Evolutionary conservation across 2,888 invertebrate species (phyloP), one percentile per base, ranked within the genome.

Genomic region (Drosophila helvetica): DNA sequence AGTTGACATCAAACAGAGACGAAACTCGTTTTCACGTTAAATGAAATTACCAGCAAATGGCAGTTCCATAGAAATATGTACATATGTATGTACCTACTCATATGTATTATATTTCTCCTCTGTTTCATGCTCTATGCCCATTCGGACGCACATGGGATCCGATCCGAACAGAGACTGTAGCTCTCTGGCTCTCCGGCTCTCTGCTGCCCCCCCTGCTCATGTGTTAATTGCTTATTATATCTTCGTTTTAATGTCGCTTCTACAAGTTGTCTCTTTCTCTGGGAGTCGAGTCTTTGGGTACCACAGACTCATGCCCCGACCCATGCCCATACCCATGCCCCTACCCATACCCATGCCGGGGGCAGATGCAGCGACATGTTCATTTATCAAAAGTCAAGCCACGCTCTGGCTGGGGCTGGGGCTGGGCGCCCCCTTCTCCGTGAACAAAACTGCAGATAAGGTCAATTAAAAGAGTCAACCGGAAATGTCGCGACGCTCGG

Each of bases 381-480:
- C 88, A 84, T 84, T 84, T 84, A 84, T 84, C 83, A 84, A 86
- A 85, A 83, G 77, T 79, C 82, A 87, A 87, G 87, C 82, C 82
- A 82, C 87, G 87, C 82, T 82, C 87, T 52, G 68, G 30, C 22
- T 22, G 4, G 4, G 22, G 22, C 30, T 33, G 17, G 42, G 10
- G 25, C 15, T 8, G 17, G 75, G 64, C 80, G 78, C 78, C 42
- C 6, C 43, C 27, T 8, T 8, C 27, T 8, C 27, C 27, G 8
- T 27, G 27, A 52, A 52, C 78, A 66, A 74, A 74, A 75, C 79
- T 82, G 77, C 77, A 86, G 89, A 90, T 82, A 90, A 87, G 89
- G 90, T 89, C 89, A 90, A 90, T 90, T 90, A 90, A 90, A 87
- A 84, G 80, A 86, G 85, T 89, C 89, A 86, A 89, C 90, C 90